Percentiles rank a stretch among this genome's conserved stretches.
phyloP scores from a whole-genome alignment of 2,113 vertebrate genomes.

The Anser cygnoides region DNA sequence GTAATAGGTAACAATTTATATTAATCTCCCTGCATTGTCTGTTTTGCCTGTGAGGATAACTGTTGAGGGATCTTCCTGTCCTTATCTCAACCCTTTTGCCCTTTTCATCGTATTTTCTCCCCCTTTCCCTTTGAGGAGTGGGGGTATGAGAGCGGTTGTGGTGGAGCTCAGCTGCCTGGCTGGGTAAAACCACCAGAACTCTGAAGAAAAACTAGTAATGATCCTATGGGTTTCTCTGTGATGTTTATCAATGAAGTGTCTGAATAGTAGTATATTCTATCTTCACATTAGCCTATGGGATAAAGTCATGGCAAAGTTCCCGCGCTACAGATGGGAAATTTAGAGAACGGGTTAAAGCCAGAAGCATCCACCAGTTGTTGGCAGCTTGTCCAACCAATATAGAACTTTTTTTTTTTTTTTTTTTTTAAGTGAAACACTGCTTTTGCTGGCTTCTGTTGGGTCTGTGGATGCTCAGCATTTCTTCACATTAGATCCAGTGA shows the following conservation, averaged over 20 bases:
- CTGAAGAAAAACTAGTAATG: background rate
- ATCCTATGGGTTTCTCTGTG: background rate
- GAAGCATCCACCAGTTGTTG: background rate
- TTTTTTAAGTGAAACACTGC: background rate
- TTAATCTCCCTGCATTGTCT: no score
- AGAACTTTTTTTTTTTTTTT: background rate
- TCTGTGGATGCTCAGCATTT: background rate
- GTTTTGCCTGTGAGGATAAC: no score
- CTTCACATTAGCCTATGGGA: background rate
- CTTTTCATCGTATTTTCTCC: no score
- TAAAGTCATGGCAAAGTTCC: background rate
- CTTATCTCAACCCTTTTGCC: no score
- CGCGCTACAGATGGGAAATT: background rate
- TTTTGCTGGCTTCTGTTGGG: background rate
- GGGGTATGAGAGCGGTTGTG: no score
- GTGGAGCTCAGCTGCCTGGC: no score
- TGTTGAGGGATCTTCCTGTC: no score
- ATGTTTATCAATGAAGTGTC: background rate
- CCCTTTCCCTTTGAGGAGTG: no score
- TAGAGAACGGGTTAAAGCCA: background rate
- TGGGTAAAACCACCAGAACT: no score
- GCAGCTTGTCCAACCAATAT: background rate
- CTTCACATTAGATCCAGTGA: background rate
- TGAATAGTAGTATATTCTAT: background rate
- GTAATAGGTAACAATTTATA: no score